Conservation (phyloP, 2,797 vertebrate species). For the Pachyuromys duprasi region DNA sequence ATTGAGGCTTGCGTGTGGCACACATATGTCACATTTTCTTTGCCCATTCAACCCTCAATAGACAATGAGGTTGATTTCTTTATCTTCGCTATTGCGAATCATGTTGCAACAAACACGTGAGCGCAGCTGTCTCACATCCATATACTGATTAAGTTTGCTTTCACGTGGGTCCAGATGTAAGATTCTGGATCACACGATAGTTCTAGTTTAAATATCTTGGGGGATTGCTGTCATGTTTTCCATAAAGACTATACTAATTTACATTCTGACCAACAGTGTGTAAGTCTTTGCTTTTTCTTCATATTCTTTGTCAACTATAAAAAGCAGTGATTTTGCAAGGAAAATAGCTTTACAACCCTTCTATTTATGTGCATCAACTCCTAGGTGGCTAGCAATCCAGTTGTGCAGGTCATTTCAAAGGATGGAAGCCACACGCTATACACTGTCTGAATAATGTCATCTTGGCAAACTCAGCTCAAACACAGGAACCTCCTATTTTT, state of each 20-base stretch:
- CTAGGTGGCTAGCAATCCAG: background rate
- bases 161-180: background rate
- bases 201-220: conserved; percentile 24
- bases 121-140: background rate
- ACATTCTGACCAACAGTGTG: background rate
- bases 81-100: background rate
- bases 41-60: background rate
- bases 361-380: background rate
- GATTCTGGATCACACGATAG: background rate
- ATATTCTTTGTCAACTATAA: background rate
- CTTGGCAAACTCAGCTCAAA: conserved; percentile 55
- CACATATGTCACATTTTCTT: background rate
- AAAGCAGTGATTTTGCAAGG: conserved; percentile 3
- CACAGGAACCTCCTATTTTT: conserved; percentile 51
- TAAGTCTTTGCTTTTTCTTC: background rate
- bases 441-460: conserved; percentile 1
- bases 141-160: background rate
- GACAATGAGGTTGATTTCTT: background rate
- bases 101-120: background rate
- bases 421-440: background rate
- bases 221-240: background rate
- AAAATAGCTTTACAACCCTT: background rate
- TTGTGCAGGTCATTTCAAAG: conserved; percentile 29
- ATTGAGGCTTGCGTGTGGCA: background rate
- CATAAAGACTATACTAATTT: background rate